Percentiles rank a stretch among this genome's conserved stretches.
These are phyloP conservation scores for Chelonoidis abingdonii DNA, from an alignment of 2,113 vertebrate species.

Conservation along the genomic window DNA sequence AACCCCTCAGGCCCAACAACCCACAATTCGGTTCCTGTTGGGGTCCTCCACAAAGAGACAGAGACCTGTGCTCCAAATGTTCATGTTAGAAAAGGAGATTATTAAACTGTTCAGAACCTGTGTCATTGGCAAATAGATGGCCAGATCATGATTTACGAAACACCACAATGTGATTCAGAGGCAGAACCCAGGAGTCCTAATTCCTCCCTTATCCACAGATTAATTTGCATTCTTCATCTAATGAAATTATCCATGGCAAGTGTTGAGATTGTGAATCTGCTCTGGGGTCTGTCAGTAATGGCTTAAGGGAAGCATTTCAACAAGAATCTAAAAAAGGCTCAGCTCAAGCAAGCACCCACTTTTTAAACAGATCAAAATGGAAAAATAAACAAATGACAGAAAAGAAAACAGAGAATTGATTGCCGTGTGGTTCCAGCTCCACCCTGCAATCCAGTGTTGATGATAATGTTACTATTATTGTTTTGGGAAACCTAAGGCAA, in stretches of 20 bases:
- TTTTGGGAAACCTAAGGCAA: not conserved
- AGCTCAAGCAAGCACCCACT: not conserved
- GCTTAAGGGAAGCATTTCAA: not conserved
- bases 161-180: not conserved
- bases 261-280: not conserved
- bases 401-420: not conserved
- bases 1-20: not conserved
- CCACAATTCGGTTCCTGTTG: not conserved
- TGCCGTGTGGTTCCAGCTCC: not conserved
- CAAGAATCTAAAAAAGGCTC: not conserved
- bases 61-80: not conserved
- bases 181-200: not conserved
- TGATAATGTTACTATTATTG: not conserved
- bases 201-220: not conserved
- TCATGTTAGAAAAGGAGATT: not conserved
- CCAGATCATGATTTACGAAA: not conserved
- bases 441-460: not conserved
- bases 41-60: not conserved
- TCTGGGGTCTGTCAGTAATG: not conserved
- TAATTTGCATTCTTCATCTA: not conserved
- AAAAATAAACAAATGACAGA: not conserved
- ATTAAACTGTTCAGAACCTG: not conserved
- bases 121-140: not conserved
- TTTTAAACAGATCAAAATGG: not conserved
- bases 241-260: not conserved